Percentiles rank a stretch among this genome's conserved stretches.
Conservation (phyloP, 2,113 vertebrate species). For the Mastomys coucha region DNA sequence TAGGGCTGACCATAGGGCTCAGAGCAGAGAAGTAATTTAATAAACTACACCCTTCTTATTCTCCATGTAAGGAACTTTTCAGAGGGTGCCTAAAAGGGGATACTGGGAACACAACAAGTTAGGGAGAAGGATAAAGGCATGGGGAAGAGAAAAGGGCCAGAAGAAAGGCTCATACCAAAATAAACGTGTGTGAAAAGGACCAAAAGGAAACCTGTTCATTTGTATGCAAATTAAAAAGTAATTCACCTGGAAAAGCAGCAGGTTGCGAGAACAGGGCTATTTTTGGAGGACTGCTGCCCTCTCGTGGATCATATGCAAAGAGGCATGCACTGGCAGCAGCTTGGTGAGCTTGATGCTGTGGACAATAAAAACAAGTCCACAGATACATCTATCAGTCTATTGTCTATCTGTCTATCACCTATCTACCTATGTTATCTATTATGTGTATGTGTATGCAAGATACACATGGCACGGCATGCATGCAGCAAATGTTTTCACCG, state of each 20-base stretch:
- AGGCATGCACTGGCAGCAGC: not conserved
- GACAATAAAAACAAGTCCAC: not conserved
- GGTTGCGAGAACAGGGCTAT: not conserved
- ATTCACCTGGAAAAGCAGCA: not conserved
- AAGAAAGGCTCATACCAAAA: not conserved
- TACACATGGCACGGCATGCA: not conserved
- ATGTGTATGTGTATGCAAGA: not conserved
- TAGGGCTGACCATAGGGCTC: not conserved
- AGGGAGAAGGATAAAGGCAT: too few species aligned
- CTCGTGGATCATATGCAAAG: conserved; percentile 40
- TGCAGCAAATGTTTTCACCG: not conserved
- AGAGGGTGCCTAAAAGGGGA: not conserved
- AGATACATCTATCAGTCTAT: not conserved
- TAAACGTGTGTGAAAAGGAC: not conserved
- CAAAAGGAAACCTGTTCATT: not conserved
- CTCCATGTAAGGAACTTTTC: not conserved
- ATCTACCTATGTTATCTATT: not conserved
- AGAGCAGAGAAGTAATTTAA: not conserved
- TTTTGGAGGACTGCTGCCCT: conserved; percentile 68
- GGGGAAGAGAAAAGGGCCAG: not conserved
- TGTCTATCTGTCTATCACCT: too few species aligned
- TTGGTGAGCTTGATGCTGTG: not conserved
- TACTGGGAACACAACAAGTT: not conserved
- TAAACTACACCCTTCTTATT: not conserved
- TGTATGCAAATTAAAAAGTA: not conserved